Evolutionary conservation across 2,113 vertebrate species (phyloP).

Genomic region (Periophthalmus modestus): DNA sequence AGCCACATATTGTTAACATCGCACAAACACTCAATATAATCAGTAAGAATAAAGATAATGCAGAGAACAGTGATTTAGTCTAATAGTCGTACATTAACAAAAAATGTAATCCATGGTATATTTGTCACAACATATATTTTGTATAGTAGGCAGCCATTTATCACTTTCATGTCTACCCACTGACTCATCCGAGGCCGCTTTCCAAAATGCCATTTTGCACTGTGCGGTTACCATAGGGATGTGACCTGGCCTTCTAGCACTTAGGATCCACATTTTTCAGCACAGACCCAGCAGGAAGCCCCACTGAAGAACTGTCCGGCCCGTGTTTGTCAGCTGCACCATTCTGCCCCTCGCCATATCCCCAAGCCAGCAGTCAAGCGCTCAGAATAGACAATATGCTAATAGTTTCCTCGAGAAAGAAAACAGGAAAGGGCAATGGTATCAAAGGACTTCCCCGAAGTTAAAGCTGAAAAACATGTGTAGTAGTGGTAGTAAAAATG

Average conservation of each 20-base stretch:
- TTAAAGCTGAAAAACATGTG: conserved; percentile 11
- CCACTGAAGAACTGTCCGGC: conserved; percentile 34
- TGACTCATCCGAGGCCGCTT: conserved; percentile 6
- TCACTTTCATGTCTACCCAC: conserved; percentile 4
- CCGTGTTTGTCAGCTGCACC: conserved; percentile 28
- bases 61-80: not conserved
- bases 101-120: not conserved
- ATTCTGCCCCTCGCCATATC: conserved; percentile 9
- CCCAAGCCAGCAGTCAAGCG: not conserved
- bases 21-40: conserved; percentile 1
- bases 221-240: conserved; percentile 43
- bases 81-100: not conserved
- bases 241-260: conserved; percentile 35
- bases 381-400: conserved; percentile 41
- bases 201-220: conserved; percentile 22
- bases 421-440: conserved; percentile 59
- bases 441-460: conserved; percentile 46
- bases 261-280: conserved; percentile 46
- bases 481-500: not conserved
- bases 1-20: not conserved
- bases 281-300: conserved; percentile 30
- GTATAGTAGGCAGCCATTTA: not conserved
- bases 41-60: no score
- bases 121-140: not conserved
- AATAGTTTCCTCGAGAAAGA: conserved; percentile 50